A percentile compares a stretch with the other conserved stretches of the same genome.
Conservation (phyloP, 1,140 invertebrate genomes). For the Lamellibrachia luymesi region DNA sequence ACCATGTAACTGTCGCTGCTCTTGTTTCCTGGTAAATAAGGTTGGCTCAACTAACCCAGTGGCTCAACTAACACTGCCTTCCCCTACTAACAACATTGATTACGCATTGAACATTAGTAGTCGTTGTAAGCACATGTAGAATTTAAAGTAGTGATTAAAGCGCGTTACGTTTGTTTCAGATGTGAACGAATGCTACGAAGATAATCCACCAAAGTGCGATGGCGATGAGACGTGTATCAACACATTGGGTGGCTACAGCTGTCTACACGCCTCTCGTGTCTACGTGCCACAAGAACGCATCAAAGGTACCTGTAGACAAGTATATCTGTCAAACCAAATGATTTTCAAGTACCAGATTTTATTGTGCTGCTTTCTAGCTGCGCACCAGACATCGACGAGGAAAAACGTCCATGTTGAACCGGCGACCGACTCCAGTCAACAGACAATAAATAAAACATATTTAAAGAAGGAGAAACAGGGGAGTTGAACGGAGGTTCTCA, state of each 20-base stretch:
- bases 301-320: background rate
- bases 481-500: no score
- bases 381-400: no score
- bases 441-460: no score
- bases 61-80: no score
- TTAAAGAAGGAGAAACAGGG: no score
- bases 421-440: no score
- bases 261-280: background rate
- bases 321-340: background rate
- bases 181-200: background rate
- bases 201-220: background rate
- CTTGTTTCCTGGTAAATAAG: no score
- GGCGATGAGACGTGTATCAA: background rate
- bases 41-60: no score
- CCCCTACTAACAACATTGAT: background rate
- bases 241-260: background rate
- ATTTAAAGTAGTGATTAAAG: background rate
- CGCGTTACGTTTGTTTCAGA: background rate
- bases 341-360: no score
- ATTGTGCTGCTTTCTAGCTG: no score
- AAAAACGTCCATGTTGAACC: no score
- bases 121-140: background rate
- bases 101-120: background rate
- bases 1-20: no score
- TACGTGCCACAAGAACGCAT: background rate